These are phyloP conservation scores for Urophycis tenuis DNA, from an alignment of 2,797 vertebrate species.

Conservation along the genomic window DNA sequence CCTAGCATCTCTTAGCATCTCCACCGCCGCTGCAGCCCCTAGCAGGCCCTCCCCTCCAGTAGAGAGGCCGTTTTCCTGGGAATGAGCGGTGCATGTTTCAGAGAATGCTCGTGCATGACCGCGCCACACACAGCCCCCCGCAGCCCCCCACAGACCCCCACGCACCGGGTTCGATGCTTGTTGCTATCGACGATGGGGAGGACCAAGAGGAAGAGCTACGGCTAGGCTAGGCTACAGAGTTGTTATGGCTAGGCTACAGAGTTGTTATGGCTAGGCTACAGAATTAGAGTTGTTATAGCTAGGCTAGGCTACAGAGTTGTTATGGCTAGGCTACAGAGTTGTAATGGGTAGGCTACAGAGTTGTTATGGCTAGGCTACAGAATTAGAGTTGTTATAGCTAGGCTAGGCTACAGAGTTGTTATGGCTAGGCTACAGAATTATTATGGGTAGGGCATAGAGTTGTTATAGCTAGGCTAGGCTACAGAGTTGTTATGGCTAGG, in stretches of 20 bases:
- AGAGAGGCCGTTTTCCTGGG: constrained; percentile 44
- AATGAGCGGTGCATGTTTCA: constrained; percentile 71
- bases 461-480: too few relatives aligned
- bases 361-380: too few relatives aligned
- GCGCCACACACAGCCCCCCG: constrained; percentile 48
- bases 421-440: too few relatives aligned
- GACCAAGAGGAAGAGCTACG: neutral
- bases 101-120: constrained; percentile 70
- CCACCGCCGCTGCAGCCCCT: neutral
- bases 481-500: too few relatives aligned
- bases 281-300: neutral
- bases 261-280: neutral
- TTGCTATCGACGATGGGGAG: neutral
- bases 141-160: constrained; percentile 27
- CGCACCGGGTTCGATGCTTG: neutral
- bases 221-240: neutral
- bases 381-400: too few relatives aligned
- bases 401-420: too few relatives aligned
- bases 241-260: neutral
- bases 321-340: neutral
- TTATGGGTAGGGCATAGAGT: too few relatives aligned
- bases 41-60: constrained; percentile 27
- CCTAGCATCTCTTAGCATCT: neutral
- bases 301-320: neutral
- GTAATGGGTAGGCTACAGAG: neutral